A percentile compares a stretch with the other conserved stretches of the same genome.
phyloP scores from a whole-genome alignment of 1,140 invertebrate species.

The Cardiocondyla obscurior region DNA sequence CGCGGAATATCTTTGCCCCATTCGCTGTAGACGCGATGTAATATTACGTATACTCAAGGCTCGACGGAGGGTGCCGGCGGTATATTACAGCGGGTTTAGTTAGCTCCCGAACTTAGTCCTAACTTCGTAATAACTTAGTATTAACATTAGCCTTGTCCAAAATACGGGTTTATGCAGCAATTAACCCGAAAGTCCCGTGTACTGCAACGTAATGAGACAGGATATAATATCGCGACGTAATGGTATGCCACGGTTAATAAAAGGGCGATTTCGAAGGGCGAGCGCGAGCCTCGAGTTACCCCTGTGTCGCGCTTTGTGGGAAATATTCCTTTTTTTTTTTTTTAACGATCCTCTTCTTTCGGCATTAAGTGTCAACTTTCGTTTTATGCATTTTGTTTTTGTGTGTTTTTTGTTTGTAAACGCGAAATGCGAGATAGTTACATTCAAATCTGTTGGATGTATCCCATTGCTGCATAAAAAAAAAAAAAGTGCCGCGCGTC shows the following conservation, averaged over 20 bases:
- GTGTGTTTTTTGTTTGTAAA: background rate
- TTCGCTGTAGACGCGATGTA: background rate
- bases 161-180: slow-evolving; percentile 41
- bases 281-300: background rate
- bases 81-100: slow-evolving; percentile 49
- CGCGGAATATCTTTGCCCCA: slow-evolving; percentile 17
- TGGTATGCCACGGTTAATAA: background rate
- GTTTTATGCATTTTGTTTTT: too few species aligned
- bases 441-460: background rate
- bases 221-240: background rate
- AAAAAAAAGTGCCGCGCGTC: background rate
- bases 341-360: background rate
- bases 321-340: background rate
- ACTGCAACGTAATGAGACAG: slow-evolving; percentile 12
- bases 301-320: background rate
- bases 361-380: background rate
- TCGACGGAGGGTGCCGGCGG: background rate
- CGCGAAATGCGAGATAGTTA: background rate
- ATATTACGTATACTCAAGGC: background rate
- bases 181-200: slow-evolving; percentile 34
- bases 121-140: slow-evolving; percentile 52
- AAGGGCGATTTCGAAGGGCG: background rate
- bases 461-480: background rate
- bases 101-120: slow-evolving; percentile 39
- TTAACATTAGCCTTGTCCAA: slow-evolving; percentile 44